Conservation (phyloP, 64 coral and sea anemone species). For the Montipora capricornis region DNA sequence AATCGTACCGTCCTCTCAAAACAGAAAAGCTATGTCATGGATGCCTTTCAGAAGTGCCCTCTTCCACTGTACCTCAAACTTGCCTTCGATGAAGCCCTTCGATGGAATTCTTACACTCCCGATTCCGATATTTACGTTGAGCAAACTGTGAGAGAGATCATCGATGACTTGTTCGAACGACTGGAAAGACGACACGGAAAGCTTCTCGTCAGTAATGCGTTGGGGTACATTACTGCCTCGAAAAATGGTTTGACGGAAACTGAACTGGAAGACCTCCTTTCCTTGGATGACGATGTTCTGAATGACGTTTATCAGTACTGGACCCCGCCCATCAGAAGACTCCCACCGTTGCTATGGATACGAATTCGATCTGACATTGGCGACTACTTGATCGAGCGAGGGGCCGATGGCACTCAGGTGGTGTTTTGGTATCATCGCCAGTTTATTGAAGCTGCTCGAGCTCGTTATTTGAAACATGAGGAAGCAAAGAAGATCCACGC, state of each 20-base stretch:
- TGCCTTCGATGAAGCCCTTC: slow-evolving; percentile 84
- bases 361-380: slow-evolving; percentile 91
- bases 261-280: slow-evolving; percentile 94
- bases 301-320: slow-evolving; percentile 99
- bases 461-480: slow-evolving; percentile 76
- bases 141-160: slow-evolving; percentile 85
- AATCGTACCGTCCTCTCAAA: slow-evolving; percentile 60
- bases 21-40: slow-evolving; percentile 78
- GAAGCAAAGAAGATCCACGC: slow-evolving; percentile 76
- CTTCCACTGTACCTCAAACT: slow-evolving; percentile 92
- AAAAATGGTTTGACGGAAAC: slow-evolving; percentile 92
- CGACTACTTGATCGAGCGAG: slow-evolving; percentile 96
- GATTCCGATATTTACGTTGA: slow-evolving; percentile 60
- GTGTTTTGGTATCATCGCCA: slow-evolving; percentile 99
- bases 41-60: slow-evolving; percentile 83
- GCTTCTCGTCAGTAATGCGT: slow-evolving; percentile 76
- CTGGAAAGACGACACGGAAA: slow-evolving; percentile 88
- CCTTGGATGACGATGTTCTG: slow-evolving; percentile 91
- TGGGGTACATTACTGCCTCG: slow-evolving; percentile 93
- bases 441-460: slow-evolving; percentile 94
- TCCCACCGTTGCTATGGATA: slow-evolving; percentile 94
- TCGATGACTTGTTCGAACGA: slow-evolving; percentile 88
- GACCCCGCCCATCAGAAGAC: slow-evolving; percentile 89
- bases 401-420: slow-evolving; percentile 90
- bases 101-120: slow-evolving; percentile 91